Evolutionary conservation across 2,888 invertebrate species (phyloP).

Genomic region (Rhagium mordax): DNA sequence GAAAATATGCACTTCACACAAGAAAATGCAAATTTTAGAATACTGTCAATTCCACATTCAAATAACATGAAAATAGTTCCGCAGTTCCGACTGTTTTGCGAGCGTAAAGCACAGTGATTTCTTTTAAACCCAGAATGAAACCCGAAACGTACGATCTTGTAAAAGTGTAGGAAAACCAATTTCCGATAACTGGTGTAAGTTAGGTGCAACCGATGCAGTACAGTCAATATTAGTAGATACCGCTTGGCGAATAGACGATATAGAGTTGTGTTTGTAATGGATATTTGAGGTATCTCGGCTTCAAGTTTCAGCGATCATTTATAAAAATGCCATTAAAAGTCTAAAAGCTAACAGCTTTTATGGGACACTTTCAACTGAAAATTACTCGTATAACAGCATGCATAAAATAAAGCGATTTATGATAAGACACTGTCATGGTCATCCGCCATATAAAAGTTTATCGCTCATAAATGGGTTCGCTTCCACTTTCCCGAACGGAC

Average conservation of each 20-base stretch:
- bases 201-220: conserved; percentile 21
- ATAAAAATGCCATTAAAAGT: not conserved
- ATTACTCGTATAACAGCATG: not conserved
- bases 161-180: conserved; percentile 23
- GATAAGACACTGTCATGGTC: not conserved
- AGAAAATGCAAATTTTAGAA: not conserved
- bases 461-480: too few relatives aligned
- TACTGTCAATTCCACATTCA: not conserved
- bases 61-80: not conserved
- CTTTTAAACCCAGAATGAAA: conserved; percentile 1
- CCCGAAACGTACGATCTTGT: conserved; percentile 17
- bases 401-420: not conserved
- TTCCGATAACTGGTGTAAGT: conserved; percentile 28
- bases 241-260: conserved; percentile 4
- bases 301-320: not conserved
- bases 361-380: not conserved
- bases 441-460: too few relatives aligned
- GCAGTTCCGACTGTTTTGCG: not conserved
- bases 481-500: too few relatives aligned
- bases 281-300: conserved; percentile 17
- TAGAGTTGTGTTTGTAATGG: conserved; percentile 17
- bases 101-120: not conserved
- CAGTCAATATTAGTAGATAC: conserved; percentile 16
- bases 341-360: not conserved
- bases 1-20: not conserved